Evolutionary conservation across 2,888 invertebrate genomes (phyloP).

Genomic region (Gryllus longicercus): DNA sequence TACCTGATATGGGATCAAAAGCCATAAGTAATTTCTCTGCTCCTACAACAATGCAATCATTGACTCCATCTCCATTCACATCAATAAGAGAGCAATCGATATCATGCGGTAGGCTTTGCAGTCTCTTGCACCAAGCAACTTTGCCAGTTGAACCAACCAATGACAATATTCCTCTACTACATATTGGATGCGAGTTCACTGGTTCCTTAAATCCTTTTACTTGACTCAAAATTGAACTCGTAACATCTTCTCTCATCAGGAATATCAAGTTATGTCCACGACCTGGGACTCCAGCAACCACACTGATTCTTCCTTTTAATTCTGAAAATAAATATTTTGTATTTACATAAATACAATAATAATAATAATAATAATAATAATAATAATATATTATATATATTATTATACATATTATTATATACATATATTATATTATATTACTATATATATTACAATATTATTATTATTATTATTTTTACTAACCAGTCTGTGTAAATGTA

Average conservation of each 20-base stretch:
- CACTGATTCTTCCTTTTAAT: slow-evolving; percentile 65
- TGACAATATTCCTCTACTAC: slow-evolving; percentile 62
- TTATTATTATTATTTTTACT: too few species aligned
- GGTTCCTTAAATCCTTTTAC: neutral
- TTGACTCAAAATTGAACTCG: slow-evolving; percentile 36
- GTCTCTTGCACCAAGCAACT: slow-evolving; percentile 69
- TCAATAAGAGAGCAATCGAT: slow-evolving; percentile 73
- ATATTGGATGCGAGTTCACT: slow-evolving; percentile 25
- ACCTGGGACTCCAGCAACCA: slow-evolving; percentile 61
- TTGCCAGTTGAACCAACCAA: slow-evolving; percentile 67
- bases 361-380: too few species aligned
- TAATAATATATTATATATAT: too few species aligned
- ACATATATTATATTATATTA: too few species aligned
- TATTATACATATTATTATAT: too few species aligned
- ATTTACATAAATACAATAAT: slow-evolving; percentile 39
- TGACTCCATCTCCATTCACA: slow-evolving; percentile 65
- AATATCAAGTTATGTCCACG: slow-evolving; percentile 69
- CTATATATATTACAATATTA: too few species aligned
- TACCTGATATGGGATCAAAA: slow-evolving; percentile 59
- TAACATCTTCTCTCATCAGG: slow-evolving; percentile 59
- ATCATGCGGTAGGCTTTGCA: slow-evolving; percentile 64
- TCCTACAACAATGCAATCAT: slow-evolving; percentile 73
- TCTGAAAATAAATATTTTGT: slow-evolving; percentile 47
- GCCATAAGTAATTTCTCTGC: slow-evolving; percentile 62
- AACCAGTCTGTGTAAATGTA: too few species aligned